Evolutionary conservation across 1,140 invertebrate genomes (phyloP), one percentile per base, ranked within the genome.

Genomic region (Drosophila pallidifrons): DNA sequence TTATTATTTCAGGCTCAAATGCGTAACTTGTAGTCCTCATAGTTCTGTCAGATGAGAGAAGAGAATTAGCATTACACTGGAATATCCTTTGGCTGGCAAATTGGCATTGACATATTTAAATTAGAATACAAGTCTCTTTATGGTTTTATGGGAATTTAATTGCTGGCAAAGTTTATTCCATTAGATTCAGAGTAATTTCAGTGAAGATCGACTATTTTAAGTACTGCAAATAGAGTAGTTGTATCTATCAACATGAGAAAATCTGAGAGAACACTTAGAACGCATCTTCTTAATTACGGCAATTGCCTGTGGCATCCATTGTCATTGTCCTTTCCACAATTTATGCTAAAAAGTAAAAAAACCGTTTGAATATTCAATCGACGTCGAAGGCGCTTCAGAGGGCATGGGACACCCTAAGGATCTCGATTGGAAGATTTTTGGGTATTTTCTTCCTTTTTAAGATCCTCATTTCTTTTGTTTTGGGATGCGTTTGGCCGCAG

Each of bases 261-360:
- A 80, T 77, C 64, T 46, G 6, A 0, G 45, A n/a, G 20, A 72
- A 73, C 49, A 61, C 28, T 57, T 13, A 13, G 13, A 68, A 78
- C 57, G 46, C 58, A 78, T 81, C 68, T 78, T 61, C 66, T 77
- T 88, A 88, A 88, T 89, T 88, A 78, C 85, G 74, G 30, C 77
- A 80, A 88, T 88, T 88, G 80, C 83, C 77, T 69, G 74, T 61
- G 74, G 73, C 80, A 64, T 67, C 30, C 61, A 66, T 79, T 81
- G 75, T 87, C 66, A 49, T 51, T 71, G 13, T 8, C 38, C 32
- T 16, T 51, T 66, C 46, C 30, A 68, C 72, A 65, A 81, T 88
- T 88, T 88, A 88, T 89, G 83, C 70, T 89, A 75, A 88, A 88
- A 89, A 66, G 77, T 78, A 88, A 89, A 89, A 68, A 80, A 88